Conservation (phyloP, 2,113 vertebrate genomes). For the Delphinus delphis region DNA sequence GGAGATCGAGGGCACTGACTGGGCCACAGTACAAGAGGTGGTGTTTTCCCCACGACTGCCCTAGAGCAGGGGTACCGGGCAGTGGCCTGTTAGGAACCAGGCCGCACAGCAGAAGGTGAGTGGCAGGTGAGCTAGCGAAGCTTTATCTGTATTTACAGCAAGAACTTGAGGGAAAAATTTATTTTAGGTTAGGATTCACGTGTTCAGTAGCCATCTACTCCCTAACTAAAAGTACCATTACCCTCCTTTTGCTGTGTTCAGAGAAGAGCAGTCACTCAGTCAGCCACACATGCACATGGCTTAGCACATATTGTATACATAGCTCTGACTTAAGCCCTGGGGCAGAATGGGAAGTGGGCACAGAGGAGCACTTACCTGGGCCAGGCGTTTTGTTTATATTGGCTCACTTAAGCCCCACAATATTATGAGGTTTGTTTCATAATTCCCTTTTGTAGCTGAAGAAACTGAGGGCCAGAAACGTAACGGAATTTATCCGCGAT, state of each 20-base stretch:
- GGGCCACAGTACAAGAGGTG: not conserved
- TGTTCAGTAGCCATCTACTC: not conserved
- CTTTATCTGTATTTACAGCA: not conserved
- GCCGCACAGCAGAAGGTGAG: too few species aligned
- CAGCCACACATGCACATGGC: not conserved
- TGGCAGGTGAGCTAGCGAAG: too few species aligned
- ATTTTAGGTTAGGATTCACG: not conserved
- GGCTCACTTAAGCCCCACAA: not conserved
- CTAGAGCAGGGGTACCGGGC: too few species aligned
- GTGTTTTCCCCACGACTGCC: not conserved
- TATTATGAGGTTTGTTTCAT: not conserved
- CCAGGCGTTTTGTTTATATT: not conserved
- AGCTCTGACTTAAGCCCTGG: not conserved
- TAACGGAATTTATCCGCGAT: not conserved
- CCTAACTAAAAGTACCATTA: not conserved
- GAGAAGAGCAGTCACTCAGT: not conserved
- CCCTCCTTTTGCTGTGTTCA: not conserved
- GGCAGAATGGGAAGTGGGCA: not conserved
- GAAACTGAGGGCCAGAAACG: not conserved
- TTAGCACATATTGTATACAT: not conserved
- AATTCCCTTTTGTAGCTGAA: conserved; percentile 30
- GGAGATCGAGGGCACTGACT: not conserved
- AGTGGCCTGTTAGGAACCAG: too few species aligned
- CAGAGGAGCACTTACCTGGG: not conserved
- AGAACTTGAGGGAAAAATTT: not conserved